Conservation (phyloP, 2,888 invertebrate species). For the Chelonus formosanus region DNA sequence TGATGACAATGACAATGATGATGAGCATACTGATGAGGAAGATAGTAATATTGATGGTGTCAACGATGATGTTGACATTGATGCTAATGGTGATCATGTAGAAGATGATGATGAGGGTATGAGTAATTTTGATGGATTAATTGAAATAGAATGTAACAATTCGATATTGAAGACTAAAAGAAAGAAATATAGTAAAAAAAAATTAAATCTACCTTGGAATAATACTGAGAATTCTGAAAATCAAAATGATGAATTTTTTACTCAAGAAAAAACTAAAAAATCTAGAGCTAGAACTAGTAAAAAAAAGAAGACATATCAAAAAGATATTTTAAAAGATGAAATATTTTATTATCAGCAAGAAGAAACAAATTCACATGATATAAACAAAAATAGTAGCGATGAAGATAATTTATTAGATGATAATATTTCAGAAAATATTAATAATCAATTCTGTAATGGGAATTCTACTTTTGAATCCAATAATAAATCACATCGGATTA, state of each 20-base stretch:
- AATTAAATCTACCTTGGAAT: too few species aligned
- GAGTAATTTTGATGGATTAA: too few species aligned
- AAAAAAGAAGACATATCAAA: not conserved
- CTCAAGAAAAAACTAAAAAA: not conserved
- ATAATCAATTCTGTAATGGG: constrained; percentile 42
- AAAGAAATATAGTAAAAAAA: not conserved
- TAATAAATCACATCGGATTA: not conserved
- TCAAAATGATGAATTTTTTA: not conserved
- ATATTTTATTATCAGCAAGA: constrained; percentile 38
- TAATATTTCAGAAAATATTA: constrained; percentile 32
- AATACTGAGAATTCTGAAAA: too few species aligned
- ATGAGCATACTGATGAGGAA: not conserved
- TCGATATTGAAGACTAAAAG: not conserved
- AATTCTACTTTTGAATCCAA: constrained; percentile 8
- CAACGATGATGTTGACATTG: not conserved
- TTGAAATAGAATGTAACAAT: too few species aligned
- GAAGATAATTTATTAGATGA: constrained; percentile 18
- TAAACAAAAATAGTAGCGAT: constrained; percentile 12
- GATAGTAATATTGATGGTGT: not conserved
- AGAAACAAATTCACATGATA: constrained; percentile 6
- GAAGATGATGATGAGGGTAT: not conserved
- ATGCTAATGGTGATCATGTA: not conserved
- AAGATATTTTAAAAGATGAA: constrained; percentile 31
- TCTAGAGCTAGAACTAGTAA: not conserved
- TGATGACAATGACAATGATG: constrained; percentile 18